These are phyloP conservation scores for Mythimna ferrago DNA, from an alignment of 2,888 invertebrate species.

Conservation along the genomic window DNA sequence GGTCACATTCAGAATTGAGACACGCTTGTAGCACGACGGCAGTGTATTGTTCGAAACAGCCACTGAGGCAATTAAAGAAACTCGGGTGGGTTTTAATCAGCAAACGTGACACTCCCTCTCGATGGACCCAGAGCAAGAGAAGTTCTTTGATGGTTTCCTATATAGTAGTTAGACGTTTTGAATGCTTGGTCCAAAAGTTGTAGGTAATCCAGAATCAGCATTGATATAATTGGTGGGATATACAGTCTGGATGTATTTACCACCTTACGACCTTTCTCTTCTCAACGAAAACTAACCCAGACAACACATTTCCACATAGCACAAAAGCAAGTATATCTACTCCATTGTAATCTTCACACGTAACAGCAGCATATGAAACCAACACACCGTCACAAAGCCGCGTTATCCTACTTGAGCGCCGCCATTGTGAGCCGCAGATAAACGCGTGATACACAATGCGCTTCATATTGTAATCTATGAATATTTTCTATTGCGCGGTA, in stretches of 20 bases:
- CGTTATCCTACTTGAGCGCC: conserved; percentile 83
- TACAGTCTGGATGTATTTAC: not conserved
- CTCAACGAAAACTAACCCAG: conserved; percentile 18
- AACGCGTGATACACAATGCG: conserved; percentile 71
- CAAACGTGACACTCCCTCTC: too few species aligned
- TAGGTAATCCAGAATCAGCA: not conserved
- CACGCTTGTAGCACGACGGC: not conserved
- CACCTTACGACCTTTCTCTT: not conserved
- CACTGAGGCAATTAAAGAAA: too few species aligned
- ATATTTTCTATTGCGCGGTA: conserved; percentile 55
- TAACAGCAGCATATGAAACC: conserved; percentile 62
- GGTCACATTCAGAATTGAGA: not conserved
- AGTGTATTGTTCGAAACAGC: too few species aligned
- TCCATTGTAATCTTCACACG: conserved; percentile 58
- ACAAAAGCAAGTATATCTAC: conserved; percentile 42
- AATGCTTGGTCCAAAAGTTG: not conserved
- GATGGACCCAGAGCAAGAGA: too few species aligned
- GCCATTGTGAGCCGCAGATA: conserved; percentile 80
- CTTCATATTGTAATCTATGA: conserved; percentile 63
- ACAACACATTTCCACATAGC: conserved; percentile 21
- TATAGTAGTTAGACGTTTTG: not conserved
- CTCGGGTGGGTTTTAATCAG: too few species aligned
- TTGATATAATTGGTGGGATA: not conserved
- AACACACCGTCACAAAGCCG: conserved; percentile 77
- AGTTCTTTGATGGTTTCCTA: not conserved